Evolutionary conservation across 2,888 invertebrate species (phyloP), one percentile per base, ranked within the genome.

Genomic region (Diploptera punctata): DNA sequence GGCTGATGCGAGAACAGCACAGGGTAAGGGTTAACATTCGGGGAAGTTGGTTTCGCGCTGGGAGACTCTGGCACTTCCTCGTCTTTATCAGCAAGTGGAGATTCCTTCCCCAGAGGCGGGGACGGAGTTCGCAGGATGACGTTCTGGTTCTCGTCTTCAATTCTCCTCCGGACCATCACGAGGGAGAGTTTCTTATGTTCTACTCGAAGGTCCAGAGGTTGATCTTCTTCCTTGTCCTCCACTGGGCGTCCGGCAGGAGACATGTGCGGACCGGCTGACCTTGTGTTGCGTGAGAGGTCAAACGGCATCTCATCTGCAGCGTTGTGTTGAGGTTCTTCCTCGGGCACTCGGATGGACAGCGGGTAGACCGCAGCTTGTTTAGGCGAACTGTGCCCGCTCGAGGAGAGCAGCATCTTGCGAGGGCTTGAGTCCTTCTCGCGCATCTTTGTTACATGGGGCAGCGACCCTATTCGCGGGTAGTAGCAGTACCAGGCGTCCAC

Each of bases 341-440:
- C 68, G 49, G 75, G 75, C 74, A 88, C 85, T 77, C 90, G 85
- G 77, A 89, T 86, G 69, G 86, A 85, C 78, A 90, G 83, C 67
- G 91, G 91, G 82, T 91, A 91, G 76, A 91, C 90, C 77, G 91
- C 89, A 76, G 90, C 91, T 82, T 91, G 91, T 82, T 91, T 91
- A 72, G 91, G 91, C 80, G 91, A 91, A 77, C 86, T 86, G 81
- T 88, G 87, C 70, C 88, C 88, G 76, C 83, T 85, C 81, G 77
- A 73, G 26, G 78, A 87, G 70, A 85, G 82, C 82, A 91, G 87
- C 91, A 94, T 93, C 87, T 94, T 94, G 85, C 94, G 89, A 83
- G 94, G 95, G 82, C 93, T 93, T 83, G 94, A 92, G 88, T 95
- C 94, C 87, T 95, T 95, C 87, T 95, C 95, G 87, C 95, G 90